Base-by-base conservation (phyloP, 2,888 invertebrate species). In the Synanthedon myopaeformis region DNA sequence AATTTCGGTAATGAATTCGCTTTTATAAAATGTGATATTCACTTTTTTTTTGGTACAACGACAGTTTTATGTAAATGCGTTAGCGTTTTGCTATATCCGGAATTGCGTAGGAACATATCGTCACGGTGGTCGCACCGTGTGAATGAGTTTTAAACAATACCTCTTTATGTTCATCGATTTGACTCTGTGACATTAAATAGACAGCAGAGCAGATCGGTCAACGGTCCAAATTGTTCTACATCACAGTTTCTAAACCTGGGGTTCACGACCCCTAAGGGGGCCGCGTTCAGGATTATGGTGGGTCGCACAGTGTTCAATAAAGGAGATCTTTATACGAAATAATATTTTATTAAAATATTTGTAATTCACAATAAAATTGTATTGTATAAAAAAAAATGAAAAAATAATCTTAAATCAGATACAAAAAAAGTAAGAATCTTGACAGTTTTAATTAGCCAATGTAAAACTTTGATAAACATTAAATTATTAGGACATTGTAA, bases 121-220 rank as follows among this genome's bases (percentile, higher is more conserved):
- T 82, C 78, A 84, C 82, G 83, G 81, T 83, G 62, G 63, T 72
- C 72, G 74, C 77, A 66, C 72, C 72, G 73, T 72, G 76, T 82
- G 84, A 84, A 85, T 82, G 75, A 71, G 74, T 70, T 66, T 67
- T 72, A 75, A 77, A 83, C 79, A 82, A 79, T 17, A 76, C 76
- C 69, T 73, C 79, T 81, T 76, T 69, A 35, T 41, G n/a, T 41
- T 62, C 58, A 65, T 64, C 63, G 72, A 69, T 75, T 69, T 69
- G 67, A 70, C 71, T 65, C 65, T 70, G 74, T 77, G 80, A 84
- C 13, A 45, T n/a, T 45, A 49, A 14, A 19, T 17, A 80, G 81
- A 77, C 72, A 70, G 67, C 72, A 62, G 60, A 61, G 66, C 66
- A 61, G 70, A 74, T 74, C 78, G 79, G 81, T 80, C 81, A 81